A percentile compares a stretch with the other conserved stretches of the same genome.
Conservation (phyloP, 1,140 invertebrate genomes). For the Xylocopa sonorina region DNA sequence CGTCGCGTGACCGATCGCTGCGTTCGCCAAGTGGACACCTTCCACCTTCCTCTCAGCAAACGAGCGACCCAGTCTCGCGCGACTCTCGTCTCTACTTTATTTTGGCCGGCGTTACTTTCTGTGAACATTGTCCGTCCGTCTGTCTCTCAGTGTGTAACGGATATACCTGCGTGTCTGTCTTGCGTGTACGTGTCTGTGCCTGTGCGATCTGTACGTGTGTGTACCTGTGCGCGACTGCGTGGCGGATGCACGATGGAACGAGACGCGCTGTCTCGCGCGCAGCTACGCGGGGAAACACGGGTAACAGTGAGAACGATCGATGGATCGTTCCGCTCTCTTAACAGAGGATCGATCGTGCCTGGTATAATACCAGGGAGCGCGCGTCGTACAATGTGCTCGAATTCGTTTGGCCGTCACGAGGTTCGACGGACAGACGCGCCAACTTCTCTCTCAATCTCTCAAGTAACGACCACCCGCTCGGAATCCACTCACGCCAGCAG, state of each 20-base stretch:
- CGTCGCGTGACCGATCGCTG: conserved; percentile 52
- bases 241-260: conserved; percentile 18
- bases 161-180: not conserved
- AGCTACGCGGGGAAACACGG: conserved; percentile 48
- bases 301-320: conserved; percentile 43
- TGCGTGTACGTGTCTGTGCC: conserved; percentile 3
- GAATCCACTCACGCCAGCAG: not conserved
- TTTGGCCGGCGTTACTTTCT: conserved; percentile 71
- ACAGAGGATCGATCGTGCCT: conserved; percentile 46
- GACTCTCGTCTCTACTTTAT: conserved; percentile 63
- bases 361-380: conserved; percentile 23
- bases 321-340: conserved; percentile 42
- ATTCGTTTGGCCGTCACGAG: conserved; percentile 15
- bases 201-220: conserved; percentile 1
- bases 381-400: conserved; percentile 43
- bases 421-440: conserved; percentile 28
- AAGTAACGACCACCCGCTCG: conserved; percentile 13
- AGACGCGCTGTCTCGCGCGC: conserved; percentile 37
- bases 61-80: not conserved
- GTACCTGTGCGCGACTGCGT: not conserved
- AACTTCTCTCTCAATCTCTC: too few relatives aligned
- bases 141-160: not conserved
- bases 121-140: conserved; percentile 20
- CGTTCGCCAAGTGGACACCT: conserved; percentile 20
- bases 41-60: not conserved